Base-by-base conservation (phyloP, 2,888 invertebrate genomes). In the Dryocosmus kuriphilus region DNA sequence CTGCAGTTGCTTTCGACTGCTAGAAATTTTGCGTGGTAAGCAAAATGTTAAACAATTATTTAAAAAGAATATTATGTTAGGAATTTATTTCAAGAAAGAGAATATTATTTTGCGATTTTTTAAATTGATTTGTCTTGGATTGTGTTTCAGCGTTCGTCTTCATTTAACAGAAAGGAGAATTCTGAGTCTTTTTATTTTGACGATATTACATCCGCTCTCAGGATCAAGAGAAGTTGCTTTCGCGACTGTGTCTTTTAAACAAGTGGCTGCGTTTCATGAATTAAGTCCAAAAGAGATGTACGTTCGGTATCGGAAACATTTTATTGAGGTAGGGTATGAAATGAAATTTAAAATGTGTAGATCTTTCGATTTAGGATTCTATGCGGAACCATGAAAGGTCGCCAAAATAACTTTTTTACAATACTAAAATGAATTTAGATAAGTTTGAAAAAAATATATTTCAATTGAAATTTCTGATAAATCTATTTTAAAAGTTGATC, bases 131-230 rank as follows among this genome's bases (percentile, higher is more conserved):
- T 30, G 5, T 6, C 19, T 32, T 22, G 30, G 30, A 11, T 67
- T 74, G 46, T 60, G 14, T 16, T 85, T 38, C 76, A 90, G 91
- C 73, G 80, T 88, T 24, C 85, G 86, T 14, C 82, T 89, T 60
- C 84, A 88, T 76, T 82, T 88, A 38, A 88, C 87, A 16, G 90
- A 91, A 77, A 85, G 84, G 24, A 93, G 94, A 85, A 91, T 94
- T 16, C 89, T 94, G 0, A 92, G 94, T 14, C 94, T 94, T 86
- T 94, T 94, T 85, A 93, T 95, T 46, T 94, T 95, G 92, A 93
- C 90, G 9, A 88, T 90, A 81, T 79, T 91, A 35, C 89, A 94
- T 84, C 94, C 94, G 16, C 94, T 93, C 75, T 94, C 94, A 71
- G 92, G 92, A 55, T 92, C 93, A 35, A 92, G 93, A 19, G 86